Percentiles rank a stretch among this genome's conserved stretches.
Evolutionary conservation across 2,797 vertebrate species (phyloP).

Genomic region (Xenops minutus): DNA sequence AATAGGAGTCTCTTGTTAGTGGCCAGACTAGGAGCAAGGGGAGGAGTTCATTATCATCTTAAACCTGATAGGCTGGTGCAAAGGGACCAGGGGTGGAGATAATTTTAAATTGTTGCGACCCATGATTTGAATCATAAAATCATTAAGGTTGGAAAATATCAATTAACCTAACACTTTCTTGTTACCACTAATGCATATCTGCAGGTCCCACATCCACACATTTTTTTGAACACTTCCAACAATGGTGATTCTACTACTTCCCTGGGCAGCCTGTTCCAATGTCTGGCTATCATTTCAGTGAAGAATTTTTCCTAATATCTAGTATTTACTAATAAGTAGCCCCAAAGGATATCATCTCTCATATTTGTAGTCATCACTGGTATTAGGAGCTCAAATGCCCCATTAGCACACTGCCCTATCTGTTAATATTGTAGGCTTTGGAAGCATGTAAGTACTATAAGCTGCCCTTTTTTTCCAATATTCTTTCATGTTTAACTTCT

Average conservation of each 20-base stretch:
- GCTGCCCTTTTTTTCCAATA: background rate
- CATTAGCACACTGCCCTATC: accelerated
- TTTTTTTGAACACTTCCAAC: background rate
- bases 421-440: background rate
- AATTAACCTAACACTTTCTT: background rate
- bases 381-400: background rate
- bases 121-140: background rate
- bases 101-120: background rate
- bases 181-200: background rate
- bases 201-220: background rate
- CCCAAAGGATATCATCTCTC: background rate
- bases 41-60: background rate
- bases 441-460: background rate
- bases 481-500: background rate
- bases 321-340: background rate
- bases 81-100: background rate
- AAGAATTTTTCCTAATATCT: background rate
- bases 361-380: background rate
- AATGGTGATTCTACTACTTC: background rate
- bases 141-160: background rate
- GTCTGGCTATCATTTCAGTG: background rate
- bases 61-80: background rate
- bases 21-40: no score
- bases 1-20: no score
- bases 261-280: background rate